A percentile compares a stretch with the other conserved stretches of the same genome.
Evolutionary conservation across 1,140 invertebrate genomes (phyloP).

Genomic region (Heliconius himera): DNA sequence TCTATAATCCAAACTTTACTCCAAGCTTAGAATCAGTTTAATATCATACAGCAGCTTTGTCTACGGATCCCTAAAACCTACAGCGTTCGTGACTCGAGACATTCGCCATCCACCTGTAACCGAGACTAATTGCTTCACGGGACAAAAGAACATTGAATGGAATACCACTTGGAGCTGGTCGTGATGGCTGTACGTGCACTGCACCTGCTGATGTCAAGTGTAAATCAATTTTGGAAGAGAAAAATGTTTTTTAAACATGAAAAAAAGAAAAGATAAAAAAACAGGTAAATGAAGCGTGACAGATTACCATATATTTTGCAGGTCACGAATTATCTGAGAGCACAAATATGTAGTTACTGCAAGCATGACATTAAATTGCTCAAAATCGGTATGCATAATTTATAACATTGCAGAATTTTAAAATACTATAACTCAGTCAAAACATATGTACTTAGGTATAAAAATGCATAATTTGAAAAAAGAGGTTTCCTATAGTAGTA

Average conservation of each 20-base stretch:
- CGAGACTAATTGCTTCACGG: slow-evolving; percentile 54
- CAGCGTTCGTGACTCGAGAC: slow-evolving; percentile 48
- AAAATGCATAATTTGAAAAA: too few species aligned
- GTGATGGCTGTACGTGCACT: slow-evolving; percentile 40
- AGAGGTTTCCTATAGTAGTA: too few species aligned
- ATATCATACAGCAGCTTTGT: not conserved
- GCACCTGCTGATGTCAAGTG: slow-evolving; percentile 44
- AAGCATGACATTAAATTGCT: too few species aligned
- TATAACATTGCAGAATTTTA: too few species aligned
- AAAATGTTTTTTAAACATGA: not conserved
- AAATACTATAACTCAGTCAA: too few species aligned
- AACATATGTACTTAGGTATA: too few species aligned
- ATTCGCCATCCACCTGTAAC: slow-evolving; percentile 58
- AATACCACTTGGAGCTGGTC: slow-evolving; percentile 27
- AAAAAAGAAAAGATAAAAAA: not conserved
- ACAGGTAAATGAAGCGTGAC: not conserved
- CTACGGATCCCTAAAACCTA: slow-evolving; percentile 27
- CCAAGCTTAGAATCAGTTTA: not conserved
- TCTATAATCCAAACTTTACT: not conserved
- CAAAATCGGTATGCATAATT: too few species aligned
- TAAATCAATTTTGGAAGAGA: slow-evolving; percentile 11
- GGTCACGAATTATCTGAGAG: not conserved
- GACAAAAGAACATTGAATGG: slow-evolving; percentile 34
- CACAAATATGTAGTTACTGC: too few species aligned
- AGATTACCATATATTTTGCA: slow-evolving; percentile 34